A percentile compares a stretch with the other conserved stretches of the same genome.
Conservation (phyloP, 2,797 vertebrate species). For the Scolopax rusticola region DNA sequence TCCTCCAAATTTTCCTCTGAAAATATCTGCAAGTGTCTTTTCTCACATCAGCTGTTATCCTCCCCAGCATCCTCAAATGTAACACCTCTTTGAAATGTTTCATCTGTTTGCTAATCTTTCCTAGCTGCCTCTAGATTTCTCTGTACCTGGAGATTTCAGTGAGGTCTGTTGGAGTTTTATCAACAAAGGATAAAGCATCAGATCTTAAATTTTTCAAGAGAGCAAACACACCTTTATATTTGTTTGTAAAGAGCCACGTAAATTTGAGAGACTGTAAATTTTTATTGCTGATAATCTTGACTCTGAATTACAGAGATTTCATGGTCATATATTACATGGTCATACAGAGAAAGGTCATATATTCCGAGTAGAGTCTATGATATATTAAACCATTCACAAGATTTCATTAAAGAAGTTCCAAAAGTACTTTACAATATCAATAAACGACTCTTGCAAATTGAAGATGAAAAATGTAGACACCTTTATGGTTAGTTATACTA, state of each 20-base stretch:
- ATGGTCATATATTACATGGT: not conserved
- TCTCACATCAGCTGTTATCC: not conserved
- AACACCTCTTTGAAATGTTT: not conserved
- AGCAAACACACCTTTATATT: constrained; percentile 3
- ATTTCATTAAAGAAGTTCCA: constrained; percentile 44
- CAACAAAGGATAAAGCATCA: not conserved
- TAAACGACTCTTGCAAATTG: not conserved
- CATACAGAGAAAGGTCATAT: constrained; percentile 38
- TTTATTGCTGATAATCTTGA: constrained; percentile 36
- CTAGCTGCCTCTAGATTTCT: not conserved
- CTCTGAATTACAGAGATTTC: constrained; percentile 34
- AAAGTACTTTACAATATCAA: constrained; percentile 11
- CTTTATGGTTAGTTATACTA: not conserved
- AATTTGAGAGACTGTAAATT: constrained; percentile 11
- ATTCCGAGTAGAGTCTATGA: constrained; percentile 31
- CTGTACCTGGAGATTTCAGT: not conserved
- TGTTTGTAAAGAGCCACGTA: not conserved
- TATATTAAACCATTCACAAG: constrained; percentile 44
- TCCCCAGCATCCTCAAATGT: not conserved
- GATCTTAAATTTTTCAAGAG: constrained; percentile 22
- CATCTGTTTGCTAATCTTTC: constrained; percentile 21
- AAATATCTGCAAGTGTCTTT: not conserved
- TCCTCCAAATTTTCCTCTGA: not conserved
- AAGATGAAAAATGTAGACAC: not conserved
- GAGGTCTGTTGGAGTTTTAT: not conserved